Evolutionary conservation across 2,888 invertebrate species (phyloP), one percentile per base, ranked within the genome.

Genomic region (Parochlus steinenii): DNA sequence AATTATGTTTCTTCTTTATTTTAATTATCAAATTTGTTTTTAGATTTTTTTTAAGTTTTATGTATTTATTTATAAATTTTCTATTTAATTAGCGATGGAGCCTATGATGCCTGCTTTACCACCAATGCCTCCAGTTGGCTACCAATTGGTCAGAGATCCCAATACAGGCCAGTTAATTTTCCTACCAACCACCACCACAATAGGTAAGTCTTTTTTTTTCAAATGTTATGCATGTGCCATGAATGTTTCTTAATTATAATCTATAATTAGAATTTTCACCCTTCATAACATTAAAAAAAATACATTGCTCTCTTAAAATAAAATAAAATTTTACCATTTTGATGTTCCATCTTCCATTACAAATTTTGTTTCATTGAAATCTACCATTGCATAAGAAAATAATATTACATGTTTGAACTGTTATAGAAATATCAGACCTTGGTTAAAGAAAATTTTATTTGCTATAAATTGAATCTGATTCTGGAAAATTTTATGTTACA

Each of bases 91-190:
- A 48, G 72, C 76, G 38, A 69, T 77, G 66, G 78, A 77, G 56
- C 73, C 75, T 48, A 71, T 76, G 66, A 68, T 77, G 58, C 66
- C 63, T 37, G 50, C 71, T 49, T 72, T 79, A 43, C 66, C 72
- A 65, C 76, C 65, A 52, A 71, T 58, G 63, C 74, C 64, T 51
- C 80, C 76, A 39, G 74, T 81, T 39, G 86, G 86, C 39, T 81
- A 78, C 58, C 87, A 87, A 60, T 66, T 89, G 50, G 78, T 83
- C 33, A 71, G 87, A 42, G 89, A 89, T 54, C 81, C 86, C 19
- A 69, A 77, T 15, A 80, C 81, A 4, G 86, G 87, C 29, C 83
- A 83, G 46, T 65, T 85, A 41, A 69, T 85, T 43, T 71, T 85
- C 42, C 65, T 85, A 46, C 82, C 83, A 29, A 69, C 79, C 29